These are phyloP conservation scores for Psittacula echo DNA, from an alignment of 2,797 vertebrate genomes.

Conservation along the genomic window DNA sequence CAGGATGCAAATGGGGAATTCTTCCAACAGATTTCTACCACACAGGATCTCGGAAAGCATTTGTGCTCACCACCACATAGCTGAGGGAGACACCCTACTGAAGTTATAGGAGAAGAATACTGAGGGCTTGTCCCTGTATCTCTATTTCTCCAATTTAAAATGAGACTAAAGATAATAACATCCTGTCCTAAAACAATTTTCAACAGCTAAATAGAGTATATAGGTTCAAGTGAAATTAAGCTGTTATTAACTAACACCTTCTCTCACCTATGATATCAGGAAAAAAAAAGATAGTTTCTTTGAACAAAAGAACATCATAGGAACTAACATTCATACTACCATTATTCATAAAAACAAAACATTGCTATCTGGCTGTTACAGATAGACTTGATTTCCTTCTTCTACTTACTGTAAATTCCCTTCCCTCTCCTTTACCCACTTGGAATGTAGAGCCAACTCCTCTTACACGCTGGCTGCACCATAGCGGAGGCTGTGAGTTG, in stretches of 20 bases:
- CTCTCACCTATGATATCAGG: background rate
- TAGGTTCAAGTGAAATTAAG: background rate
- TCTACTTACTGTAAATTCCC: background rate
- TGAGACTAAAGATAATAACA: background rate
- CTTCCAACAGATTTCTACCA: background rate
- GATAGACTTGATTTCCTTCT: background rate
- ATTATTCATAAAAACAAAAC: background rate
- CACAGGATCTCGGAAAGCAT: background rate
- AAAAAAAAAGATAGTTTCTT: background rate
- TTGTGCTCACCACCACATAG: background rate
- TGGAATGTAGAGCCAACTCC: accelerated
- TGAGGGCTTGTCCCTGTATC: background rate
- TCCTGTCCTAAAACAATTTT: background rate
- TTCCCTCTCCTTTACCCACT: background rate
- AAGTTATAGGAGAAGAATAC: background rate
- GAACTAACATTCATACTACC: background rate
- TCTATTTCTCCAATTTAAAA: background rate
- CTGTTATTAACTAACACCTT: background rate
- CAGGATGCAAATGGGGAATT: background rate
- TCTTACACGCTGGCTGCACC: accelerated
- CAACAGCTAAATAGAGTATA: background rate
- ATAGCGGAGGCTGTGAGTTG: accelerated
- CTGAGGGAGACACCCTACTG: background rate
- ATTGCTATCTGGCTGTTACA: background rate
- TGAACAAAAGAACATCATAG: background rate